These are phyloP conservation scores for Mesaphorura yosii DNA, from an alignment of 1,140 invertebrate genomes.

Conservation along the genomic window DNA sequence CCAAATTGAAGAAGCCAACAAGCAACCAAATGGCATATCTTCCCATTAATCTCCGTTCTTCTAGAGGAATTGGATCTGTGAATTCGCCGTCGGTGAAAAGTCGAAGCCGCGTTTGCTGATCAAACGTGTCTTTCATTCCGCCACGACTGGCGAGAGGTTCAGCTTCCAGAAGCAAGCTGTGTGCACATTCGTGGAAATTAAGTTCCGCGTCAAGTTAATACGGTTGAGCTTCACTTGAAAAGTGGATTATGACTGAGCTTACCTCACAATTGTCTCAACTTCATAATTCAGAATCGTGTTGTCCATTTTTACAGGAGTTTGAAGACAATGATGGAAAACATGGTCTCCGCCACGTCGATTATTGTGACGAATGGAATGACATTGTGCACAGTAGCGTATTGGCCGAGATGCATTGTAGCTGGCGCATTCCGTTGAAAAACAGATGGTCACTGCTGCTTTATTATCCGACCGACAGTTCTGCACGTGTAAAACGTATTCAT, in stretches of 20 bases:
- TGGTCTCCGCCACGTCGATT: slow-evolving; percentile 73
- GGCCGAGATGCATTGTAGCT: slow-evolving; percentile 92
- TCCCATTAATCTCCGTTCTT: slow-evolving; percentile 78
- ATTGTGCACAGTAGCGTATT: slow-evolving; percentile 73
- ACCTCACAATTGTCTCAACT: slow-evolving; percentile 93
- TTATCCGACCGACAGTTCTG: slow-evolving; percentile 85
- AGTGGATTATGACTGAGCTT: too few species aligned
- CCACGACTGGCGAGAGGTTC: slow-evolving; percentile 51
- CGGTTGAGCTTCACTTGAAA: too few species aligned
- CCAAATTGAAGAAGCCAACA: slow-evolving; percentile 82
- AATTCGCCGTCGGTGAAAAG: slow-evolving; percentile 35
- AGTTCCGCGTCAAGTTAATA: not conserved
- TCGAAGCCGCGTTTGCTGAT: slow-evolving; percentile 37
- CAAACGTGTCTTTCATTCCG: slow-evolving; percentile 24
- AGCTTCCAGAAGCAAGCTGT: slow-evolving; percentile 64
- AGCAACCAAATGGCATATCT: slow-evolving; percentile 94
- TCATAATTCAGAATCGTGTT: slow-evolving; percentile 83
- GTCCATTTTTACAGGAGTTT: slow-evolving; percentile 75
- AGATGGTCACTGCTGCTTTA: slow-evolving; percentile 89
- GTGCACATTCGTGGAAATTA: slow-evolving; percentile 29
- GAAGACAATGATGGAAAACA: slow-evolving; percentile 73
- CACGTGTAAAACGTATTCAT: slow-evolving; percentile 30
- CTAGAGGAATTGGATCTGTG: slow-evolving; percentile 39
- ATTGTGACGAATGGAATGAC: slow-evolving; percentile 78
- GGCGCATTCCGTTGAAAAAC: slow-evolving; percentile 92